A percentile compares a stretch with the other conserved stretches of the same genome.
phyloP scores from a whole-genome alignment of 2,113 vertebrate species.

The Tympanuchus pallidicinctus region DNA sequence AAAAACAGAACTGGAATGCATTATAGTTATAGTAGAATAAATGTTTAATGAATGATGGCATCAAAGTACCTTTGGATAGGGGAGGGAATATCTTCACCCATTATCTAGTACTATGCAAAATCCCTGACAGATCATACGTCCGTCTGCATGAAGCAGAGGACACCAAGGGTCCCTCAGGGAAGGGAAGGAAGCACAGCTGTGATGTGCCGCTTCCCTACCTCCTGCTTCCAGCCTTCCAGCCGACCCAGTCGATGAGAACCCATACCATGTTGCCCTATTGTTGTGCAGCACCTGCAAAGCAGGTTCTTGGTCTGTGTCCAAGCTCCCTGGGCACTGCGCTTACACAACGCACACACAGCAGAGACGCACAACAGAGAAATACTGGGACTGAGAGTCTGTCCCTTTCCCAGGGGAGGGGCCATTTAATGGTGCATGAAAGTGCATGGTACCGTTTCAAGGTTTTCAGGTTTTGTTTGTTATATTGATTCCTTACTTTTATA shows the following conservation, averaged over 20 bases:
- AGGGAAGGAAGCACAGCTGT: background rate
- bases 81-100: background rate
- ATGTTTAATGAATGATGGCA: background rate
- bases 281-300: background rate
- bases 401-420: background rate
- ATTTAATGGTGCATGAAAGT: background rate
- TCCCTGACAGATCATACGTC: background rate
- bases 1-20: background rate
- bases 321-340: accelerated
- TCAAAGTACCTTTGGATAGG: constrained; percentile 5
- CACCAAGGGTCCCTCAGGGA: background rate
- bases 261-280: background rate
- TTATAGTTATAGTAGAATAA: background rate
- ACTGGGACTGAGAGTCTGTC: background rate
- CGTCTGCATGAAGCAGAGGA: background rate
- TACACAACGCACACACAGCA: background rate
- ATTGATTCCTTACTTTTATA: background rate
- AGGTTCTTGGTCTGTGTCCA: background rate
- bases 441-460: background rate
- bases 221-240: background rate
- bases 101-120: background rate
- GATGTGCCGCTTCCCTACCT: background rate
- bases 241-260: background rate
- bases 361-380: background rate
- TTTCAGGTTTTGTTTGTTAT: background rate